These are phyloP conservation scores for Mastomys natalensis DNA, from an alignment of 2,113 vertebrate species.

Conservation along the genomic window DNA sequence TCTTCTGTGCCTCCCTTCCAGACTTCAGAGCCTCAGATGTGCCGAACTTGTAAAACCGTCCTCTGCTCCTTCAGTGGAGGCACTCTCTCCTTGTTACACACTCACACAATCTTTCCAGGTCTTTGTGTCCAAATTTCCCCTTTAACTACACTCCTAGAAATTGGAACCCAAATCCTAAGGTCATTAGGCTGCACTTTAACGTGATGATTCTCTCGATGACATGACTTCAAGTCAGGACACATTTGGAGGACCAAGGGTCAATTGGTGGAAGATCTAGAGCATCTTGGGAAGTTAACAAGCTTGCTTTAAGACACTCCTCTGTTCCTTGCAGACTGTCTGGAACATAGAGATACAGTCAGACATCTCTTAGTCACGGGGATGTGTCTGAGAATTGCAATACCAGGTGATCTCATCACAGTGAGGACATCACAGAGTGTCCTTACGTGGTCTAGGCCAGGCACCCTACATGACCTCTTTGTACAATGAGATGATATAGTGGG, in stretches of 20 bases:
- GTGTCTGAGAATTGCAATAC: not conserved
- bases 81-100: too few species aligned
- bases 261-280: not conserved
- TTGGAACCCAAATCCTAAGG: not conserved
- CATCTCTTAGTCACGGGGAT: not conserved
- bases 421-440: too few species aligned
- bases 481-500: not conserved
- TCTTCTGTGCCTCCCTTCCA: fast-evolving
- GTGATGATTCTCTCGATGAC: not conserved
- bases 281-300: not conserved
- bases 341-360: not conserved
- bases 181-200: not conserved
- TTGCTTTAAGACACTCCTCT: not conserved
- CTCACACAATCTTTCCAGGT: not conserved
- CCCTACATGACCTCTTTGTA: not conserved
- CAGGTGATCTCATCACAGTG: not conserved
- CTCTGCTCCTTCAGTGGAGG: too few species aligned
- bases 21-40: not conserved
- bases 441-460: not conserved
- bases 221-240: not conserved
- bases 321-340: not conserved
- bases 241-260: not conserved
- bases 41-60: not conserved
- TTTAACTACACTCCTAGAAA: not conserved
- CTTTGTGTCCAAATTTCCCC: not conserved